Percentiles rank a stretch among this genome's conserved stretches.
Evolutionary conservation across 2,113 vertebrate genomes (phyloP).

Genomic region (Onychorhynchus coronatus): DNA sequence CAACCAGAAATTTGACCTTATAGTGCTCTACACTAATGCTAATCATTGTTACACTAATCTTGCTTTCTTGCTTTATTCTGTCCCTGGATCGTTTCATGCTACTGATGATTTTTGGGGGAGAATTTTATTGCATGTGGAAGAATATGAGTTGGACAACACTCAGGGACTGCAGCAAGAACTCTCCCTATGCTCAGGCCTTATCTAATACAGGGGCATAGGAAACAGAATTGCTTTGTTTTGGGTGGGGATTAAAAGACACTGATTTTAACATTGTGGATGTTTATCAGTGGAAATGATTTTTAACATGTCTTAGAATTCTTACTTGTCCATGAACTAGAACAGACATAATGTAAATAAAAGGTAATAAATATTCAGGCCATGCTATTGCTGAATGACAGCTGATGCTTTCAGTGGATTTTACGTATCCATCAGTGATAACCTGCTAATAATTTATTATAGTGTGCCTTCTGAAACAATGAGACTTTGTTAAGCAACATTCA

Average conservation of each 20-base stretch:
- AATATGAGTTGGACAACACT: background rate
- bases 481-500: slow-evolving; percentile 15
- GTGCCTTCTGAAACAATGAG: background rate
- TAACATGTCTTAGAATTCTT: background rate
- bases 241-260: background rate
- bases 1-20: slow-evolving; percentile 48
- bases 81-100: background rate
- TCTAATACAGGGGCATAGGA: background rate
- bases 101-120: background rate
- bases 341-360: background rate
- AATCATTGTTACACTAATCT: background rate
- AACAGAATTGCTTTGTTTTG: background rate
- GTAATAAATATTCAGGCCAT: slow-evolving; percentile 25
- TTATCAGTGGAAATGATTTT: background rate
- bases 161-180: background rate
- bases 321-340: background rate
- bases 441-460: background rate
- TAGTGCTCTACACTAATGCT: background rate
- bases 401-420: slow-evolving; percentile 21
- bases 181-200: background rate
- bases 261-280: background rate
- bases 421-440: background rate
- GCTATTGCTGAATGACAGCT: background rate
- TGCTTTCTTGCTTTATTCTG: background rate
- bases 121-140: background rate